phyloP scores from a whole-genome alignment of 1,140 invertebrate species.

The Aradophagus sp. region DNA sequence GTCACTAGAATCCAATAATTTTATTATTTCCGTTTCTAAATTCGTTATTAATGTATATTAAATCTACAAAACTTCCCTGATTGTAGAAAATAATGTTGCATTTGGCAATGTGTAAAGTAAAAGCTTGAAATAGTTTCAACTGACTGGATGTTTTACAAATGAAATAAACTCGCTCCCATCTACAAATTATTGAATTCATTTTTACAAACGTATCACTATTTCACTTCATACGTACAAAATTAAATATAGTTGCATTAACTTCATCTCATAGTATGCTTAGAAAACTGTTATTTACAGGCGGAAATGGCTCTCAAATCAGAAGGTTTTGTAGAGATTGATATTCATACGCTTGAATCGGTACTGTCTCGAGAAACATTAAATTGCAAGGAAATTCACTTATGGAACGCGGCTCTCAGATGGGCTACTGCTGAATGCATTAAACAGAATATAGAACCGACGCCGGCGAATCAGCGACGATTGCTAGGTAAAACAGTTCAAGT shows the following conservation, averaged over 20 bases:
- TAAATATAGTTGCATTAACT: constrained; percentile 33
- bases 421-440: constrained; percentile 88
- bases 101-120: constrained; percentile 19
- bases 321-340: constrained; percentile 93
- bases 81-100: constrained; percentile 37
- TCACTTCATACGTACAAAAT: constrained; percentile 51
- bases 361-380: constrained; percentile 91
- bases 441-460: constrained; percentile 84
- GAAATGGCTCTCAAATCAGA: constrained; percentile 95
- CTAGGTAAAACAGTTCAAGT: no score
- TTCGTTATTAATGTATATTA: constrained; percentile 56
- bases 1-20: no score
- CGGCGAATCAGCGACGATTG: constrained; percentile 76
- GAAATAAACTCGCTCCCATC: constrained; percentile 32
- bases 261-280: constrained; percentile 48
- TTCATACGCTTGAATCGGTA: constrained; percentile 90
- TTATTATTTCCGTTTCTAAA: constrained; percentile 20
- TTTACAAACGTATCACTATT: constrained; percentile 40
- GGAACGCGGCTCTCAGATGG: constrained; percentile 93
- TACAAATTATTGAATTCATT: constrained; percentile 28
- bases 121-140: constrained; percentile 2
- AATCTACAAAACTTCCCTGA: constrained; percentile 61
- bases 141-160: constrained; percentile 13
- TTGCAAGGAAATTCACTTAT: constrained; percentile 91
- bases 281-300: constrained; percentile 79